Evolutionary conservation across 2,797 vertebrate species (phyloP), one percentile per base, ranked within the genome.

Genomic region (Cygnus olor): DNA sequence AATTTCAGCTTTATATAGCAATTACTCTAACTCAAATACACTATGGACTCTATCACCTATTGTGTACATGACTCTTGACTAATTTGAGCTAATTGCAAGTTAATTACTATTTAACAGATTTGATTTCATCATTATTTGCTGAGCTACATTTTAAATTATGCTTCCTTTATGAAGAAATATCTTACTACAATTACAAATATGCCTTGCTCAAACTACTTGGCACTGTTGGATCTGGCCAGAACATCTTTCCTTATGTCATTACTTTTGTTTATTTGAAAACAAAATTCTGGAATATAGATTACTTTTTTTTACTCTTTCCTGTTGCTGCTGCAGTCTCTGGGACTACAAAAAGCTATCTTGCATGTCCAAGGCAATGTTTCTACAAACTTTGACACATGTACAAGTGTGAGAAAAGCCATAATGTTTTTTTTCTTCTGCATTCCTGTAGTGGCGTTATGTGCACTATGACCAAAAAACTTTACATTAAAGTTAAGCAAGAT

Each of bases 71-170:
- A 77, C 42, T 95, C 72, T 81, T 88, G 47, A 58, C 81, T 96
- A 91, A 94, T 95, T 85, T 92, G 69, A 95, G 79, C 88, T 93
- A 95, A 96, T 92, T 94, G 77, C 54, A 73, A 95, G 77, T 90
- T 95, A 94, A 95, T 95, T 94, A 78, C 77, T 87, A 49, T 88
- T 82, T 72, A 79, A 74, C 65, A 90, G 68, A 70, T 95, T 88
- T 90, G 1, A 56, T 85, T 95, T 91, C 69, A 83, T 91, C 65
- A 53, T 95, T 85, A 88, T 93, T 97, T 95, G 84, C 38, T 58
- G 88, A 92, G 57, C 63, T 92, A 15, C 60, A 6, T 74, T 66
- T 90, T 81, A 81, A 94, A 94, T 85, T 80, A 57, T 49, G 7
- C 65, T 74, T 32, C 44, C 53, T 91, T 93, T 66, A 16, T 82